Conservation (phyloP, 2,797 vertebrate species). For the Acrossocheilus wenchowensis region DNA sequence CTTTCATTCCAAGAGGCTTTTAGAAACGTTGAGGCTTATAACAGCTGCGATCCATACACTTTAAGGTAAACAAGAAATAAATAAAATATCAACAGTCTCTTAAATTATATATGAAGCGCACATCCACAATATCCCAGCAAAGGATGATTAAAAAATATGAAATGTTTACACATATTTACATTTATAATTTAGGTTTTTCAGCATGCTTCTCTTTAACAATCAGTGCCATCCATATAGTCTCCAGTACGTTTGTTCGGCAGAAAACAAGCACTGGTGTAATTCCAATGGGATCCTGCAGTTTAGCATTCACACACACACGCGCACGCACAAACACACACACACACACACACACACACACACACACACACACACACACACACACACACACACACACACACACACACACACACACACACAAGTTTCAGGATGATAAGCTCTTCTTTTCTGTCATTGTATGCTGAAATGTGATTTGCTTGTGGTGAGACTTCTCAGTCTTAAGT, state of each 20-base stretch:
- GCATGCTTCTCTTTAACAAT: conserved; percentile 37
- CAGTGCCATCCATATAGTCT: conserved; percentile 5
- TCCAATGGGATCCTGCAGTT: background rate
- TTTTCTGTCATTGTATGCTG: background rate
- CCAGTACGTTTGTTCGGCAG: conserved; percentile 21
- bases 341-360: background rate
- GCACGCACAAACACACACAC: background rate
- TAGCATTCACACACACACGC: background rate
- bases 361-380: background rate
- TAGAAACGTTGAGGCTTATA: conserved; percentile 1
- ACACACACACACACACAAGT: background rate
- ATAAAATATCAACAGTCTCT: conserved; percentile 28
- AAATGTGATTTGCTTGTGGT: conserved; percentile 10
- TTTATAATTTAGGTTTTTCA: background rate
- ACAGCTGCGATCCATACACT: conserved; percentile 17
- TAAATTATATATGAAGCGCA: conserved; percentile 24
- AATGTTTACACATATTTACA: conserved; percentile 38
- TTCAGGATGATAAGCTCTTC: conserved; percentile 1
- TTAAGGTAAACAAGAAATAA: conserved; percentile 25
- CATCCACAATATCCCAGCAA: conserved; percentile 2
- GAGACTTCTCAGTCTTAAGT: conserved; percentile 4
- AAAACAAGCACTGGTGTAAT: conserved; percentile 28
- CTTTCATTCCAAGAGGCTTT: conserved; percentile 11
- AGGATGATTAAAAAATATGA: conserved; percentile 48
- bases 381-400: background rate